These are phyloP conservation scores for Brachyrhaphis roseni DNA, from an alignment of 2,797 vertebrate genomes.

Conservation along the genomic window DNA sequence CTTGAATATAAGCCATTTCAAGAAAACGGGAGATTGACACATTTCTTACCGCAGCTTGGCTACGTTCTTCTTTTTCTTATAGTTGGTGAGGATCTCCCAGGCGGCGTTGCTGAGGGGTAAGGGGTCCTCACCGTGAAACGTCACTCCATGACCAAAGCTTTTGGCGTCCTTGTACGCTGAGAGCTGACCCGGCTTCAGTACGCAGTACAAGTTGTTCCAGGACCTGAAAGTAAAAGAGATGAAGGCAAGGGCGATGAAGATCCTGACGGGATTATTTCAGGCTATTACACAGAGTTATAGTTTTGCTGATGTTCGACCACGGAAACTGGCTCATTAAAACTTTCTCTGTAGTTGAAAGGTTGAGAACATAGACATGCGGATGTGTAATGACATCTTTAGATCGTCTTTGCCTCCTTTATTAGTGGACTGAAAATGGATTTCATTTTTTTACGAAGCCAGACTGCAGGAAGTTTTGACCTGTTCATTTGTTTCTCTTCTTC, in stretches of 20 bases:
- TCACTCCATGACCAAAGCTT: constrained; percentile 84
- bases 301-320: neutral
- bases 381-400: neutral
- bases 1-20: neutral
- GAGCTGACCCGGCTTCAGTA: constrained; percentile 88
- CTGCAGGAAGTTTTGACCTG: neutral
- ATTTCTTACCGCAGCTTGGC: constrained; percentile 89
- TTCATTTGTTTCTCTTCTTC: constrained; percentile 9
- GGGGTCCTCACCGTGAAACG: constrained; percentile 91
- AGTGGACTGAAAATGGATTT: neutral
- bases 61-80: constrained; percentile 97
- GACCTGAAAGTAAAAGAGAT: constrained; percentile 80
- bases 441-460: neutral
- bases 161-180: constrained; percentile 93
- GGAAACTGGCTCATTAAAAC: neutral
- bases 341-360: neutral
- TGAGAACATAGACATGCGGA: neutral
- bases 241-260: constrained; percentile 1
- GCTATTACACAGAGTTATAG: neutral
- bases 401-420: neutral
- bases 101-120: constrained; percentile 82
- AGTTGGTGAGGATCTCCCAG: constrained; percentile 89
- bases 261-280: constrained; percentile 11
- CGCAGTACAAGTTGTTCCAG: constrained; percentile 95
- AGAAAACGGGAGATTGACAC: neutral